These are phyloP conservation scores for Crocallis elinguaria DNA, from an alignment of 2,888 invertebrate genomes.

Conservation along the genomic window DNA sequence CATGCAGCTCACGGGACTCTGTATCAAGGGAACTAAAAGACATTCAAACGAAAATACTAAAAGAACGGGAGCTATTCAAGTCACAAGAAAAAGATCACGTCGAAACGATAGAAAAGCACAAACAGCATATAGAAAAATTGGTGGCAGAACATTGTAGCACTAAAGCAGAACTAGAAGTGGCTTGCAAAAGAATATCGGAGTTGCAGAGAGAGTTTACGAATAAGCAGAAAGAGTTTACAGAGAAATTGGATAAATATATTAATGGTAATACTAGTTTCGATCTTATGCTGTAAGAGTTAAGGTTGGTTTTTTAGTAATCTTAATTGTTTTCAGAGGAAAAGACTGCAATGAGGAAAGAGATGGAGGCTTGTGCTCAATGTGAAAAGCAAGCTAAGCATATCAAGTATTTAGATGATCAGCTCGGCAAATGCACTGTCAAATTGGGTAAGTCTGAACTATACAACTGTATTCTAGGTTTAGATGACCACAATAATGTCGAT, in stretches of 20 bases:
- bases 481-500: no score
- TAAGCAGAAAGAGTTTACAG: conserved; percentile 79
- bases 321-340: conserved; percentile 66
- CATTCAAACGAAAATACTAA: conserved; percentile 68
- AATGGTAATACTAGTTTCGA: conserved; percentile 53
- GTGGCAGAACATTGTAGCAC: conserved; percentile 73
- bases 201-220: conserved; percentile 81
- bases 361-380: conserved; percentile 69
- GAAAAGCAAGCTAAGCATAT: conserved; percentile 70
- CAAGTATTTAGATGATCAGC: conserved; percentile 67
- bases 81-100: conserved; percentile 73
- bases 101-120: conserved; percentile 80
- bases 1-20: conserved; percentile 86
- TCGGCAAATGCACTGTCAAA: conserved; percentile 66
- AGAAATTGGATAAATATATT: conserved; percentile 71
- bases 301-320: conserved; percentile 10
- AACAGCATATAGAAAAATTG: conserved; percentile 79
- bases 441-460: conserved; percentile 54
- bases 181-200: conserved; percentile 84
- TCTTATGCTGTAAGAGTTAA: background rate
- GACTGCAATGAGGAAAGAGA: conserved; percentile 71
- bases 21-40: conserved; percentile 84
- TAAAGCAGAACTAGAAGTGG: conserved; percentile 81
- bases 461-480: background rate
- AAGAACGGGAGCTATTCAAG: conserved; percentile 68